Evolutionary conservation across 2,888 invertebrate genomes (phyloP), one percentile per base, ranked within the genome.

Genomic region (Octonoba sinensis): DNA sequence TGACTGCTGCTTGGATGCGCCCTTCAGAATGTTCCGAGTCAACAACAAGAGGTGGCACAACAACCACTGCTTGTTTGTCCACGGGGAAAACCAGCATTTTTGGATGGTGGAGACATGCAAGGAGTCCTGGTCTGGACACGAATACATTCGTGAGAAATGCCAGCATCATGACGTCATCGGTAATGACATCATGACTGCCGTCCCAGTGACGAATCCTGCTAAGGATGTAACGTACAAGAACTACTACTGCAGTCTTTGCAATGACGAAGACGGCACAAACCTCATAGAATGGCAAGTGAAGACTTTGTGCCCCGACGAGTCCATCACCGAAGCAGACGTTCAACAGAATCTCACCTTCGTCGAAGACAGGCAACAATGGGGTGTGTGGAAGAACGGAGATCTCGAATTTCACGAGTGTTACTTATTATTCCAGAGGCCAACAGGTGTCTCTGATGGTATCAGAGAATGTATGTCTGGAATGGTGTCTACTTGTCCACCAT

Each of bases 21-120:
- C 79, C 3, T 72, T 60, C 56, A 59, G 79, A 47, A 79, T 69
- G 1, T 73, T 73, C 54, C 13, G 79, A 6, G 60, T 73, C 4
- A 67, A 66, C 27, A 62, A 27, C 69, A 60, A 54, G 20, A 22
- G 79, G 1, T 46, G 51, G 12, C 67, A 67, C 20, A 73, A 67
- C 57, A 69, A 56, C 6, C 67, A 66, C 56, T 79, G 79, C 18
- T 27, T 73, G 11, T 79, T 73, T 16, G 79, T 79, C 22, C 67
- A 69, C 20, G 79, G 79, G 0, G 79, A 79, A 22, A 79, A 79
- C 46, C 56, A 49, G 1, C 24, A 79, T 20, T 79, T 73, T 62
- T 79, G 79, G 79, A 73, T 79, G 79, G 73, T 79, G n/a, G 72
- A 79, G 24, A 49, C 72, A 0, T 79, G 79, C 20, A 73, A 73